Conservation (phyloP, 2,113 vertebrate genomes). For the Candoia aspera region DNA sequence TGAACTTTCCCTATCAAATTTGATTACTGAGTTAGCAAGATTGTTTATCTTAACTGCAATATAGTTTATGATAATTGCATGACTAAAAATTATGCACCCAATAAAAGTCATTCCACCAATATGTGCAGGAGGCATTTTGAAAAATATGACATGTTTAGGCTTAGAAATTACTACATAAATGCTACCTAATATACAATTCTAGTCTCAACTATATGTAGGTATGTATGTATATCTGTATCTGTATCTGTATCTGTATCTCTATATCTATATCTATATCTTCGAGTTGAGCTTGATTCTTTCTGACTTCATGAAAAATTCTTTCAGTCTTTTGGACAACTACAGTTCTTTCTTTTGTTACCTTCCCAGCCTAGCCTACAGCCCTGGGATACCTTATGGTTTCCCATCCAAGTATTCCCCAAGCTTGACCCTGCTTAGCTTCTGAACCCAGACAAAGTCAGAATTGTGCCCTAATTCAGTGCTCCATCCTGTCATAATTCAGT, state of each 20-base stretch:
- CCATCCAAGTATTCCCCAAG: background rate
- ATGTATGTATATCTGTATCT: too few relatives aligned
- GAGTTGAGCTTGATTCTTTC: background rate
- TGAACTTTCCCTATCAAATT: background rate
- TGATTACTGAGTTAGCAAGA: background rate
- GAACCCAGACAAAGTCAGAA: background rate
- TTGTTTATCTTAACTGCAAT: constrained; percentile 5
- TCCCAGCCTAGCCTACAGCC: background rate
- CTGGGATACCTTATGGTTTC: background rate
- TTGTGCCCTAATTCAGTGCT: background rate
- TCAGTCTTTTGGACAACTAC: background rate
- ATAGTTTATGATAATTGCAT: background rate
- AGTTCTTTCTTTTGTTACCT: background rate
- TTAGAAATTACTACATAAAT: background rate
- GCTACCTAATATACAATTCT: background rate
- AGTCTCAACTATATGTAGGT: too few relatives aligned
- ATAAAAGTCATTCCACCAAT: background rate
- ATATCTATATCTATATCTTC: too few relatives aligned
- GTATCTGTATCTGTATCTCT: too few relatives aligned
- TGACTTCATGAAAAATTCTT: background rate
- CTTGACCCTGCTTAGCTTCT: background rate
- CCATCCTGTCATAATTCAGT: background rate
- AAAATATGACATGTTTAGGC: background rate
- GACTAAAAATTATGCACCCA: background rate
- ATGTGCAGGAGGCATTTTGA: background rate